Evolutionary conservation across 2,113 vertebrate species (phyloP).

Genomic region (Heptranchias perlo): DNA sequence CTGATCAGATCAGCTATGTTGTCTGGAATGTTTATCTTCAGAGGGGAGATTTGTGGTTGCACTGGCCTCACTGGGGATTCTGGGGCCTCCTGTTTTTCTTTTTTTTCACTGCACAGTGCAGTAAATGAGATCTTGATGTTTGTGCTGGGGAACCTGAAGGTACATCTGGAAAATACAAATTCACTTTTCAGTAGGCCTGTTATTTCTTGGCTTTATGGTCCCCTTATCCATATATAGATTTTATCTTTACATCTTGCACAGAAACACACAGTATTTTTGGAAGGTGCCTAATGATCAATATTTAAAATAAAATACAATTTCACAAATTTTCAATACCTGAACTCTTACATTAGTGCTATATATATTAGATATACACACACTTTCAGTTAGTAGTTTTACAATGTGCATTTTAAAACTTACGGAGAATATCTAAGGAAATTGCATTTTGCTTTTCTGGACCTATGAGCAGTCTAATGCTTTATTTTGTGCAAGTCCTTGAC

Average conservation of each 20-base stretch:
- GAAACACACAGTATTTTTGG: neutral
- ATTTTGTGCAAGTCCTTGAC: neutral
- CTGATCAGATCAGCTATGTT: slow-evolving; percentile 96
- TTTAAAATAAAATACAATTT: neutral
- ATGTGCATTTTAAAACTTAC: neutral
- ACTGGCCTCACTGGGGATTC: slow-evolving; percentile 86
- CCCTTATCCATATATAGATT: neutral
- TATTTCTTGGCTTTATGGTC: neutral
- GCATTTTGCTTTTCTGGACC: neutral
- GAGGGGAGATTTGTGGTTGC: slow-evolving; percentile 88
- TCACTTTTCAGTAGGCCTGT: neutral
- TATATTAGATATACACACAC: neutral
- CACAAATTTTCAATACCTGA: neutral
- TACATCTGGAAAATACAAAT: slow-evolving; percentile 71
- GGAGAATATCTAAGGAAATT: neutral
- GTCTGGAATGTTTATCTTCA: slow-evolving; percentile 98
- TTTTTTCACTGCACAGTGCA: slow-evolving; percentile 82
- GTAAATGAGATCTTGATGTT: slow-evolving; percentile 99
- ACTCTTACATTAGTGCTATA: neutral
- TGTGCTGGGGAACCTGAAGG: slow-evolving; percentile 96
- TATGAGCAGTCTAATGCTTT: neutral
- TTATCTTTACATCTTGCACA: neutral
- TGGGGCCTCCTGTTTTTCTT: slow-evolving; percentile 82
- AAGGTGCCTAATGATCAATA: neutral
- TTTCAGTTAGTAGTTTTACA: neutral